Base-by-base conservation (phyloP, 2,888 invertebrate species). In the Incurvaria masculella region DNA sequence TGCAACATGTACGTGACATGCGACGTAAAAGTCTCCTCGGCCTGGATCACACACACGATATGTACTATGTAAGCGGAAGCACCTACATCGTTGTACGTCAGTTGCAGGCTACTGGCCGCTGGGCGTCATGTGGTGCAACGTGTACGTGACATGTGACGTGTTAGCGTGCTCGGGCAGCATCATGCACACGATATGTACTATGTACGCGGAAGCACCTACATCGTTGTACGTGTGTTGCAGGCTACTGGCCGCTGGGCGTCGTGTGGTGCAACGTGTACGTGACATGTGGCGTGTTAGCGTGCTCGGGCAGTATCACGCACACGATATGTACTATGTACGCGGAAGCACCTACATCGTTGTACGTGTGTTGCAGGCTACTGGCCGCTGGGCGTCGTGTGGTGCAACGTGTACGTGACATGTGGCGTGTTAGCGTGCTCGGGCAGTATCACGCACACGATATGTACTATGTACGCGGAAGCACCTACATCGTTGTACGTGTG, bases 1-100 rank as follows among this genome's bases (percentile, higher is more conserved):
- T 94, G 95, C n/a, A n/a, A 93, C 62, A 87, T 95, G 46, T 93
- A 95, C 74, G 93, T 94, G 53, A 94, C 95, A 16, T 93, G 94
- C 63, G 97, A 97, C 69, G 96, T 97, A 44, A 78, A 97, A 49
- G 94, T 95, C 48, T 97, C 97, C 66, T 96, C 96, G 0, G 91
- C 95, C 5, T 94, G 94, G 66, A 97, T 97, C 65, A 87, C 97
- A 81, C 97, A 97, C 78, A 90, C 97, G 85, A n/a, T n/a, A n/a
- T n/a, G n/a, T n/a, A n/a, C n/a, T n/a, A n/a, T n/a, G n/a, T n/a
- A n/a, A n/a, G n/a, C n/a, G n/a, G n/a, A n/a, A n/a, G n/a, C n/a
- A n/a, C n/a, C n/a, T n/a, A n/a, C n/a, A n/a, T n/a, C n/a, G n/a
- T n/a, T n/a, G n/a, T n/a, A n/a, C n/a, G n/a, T n/a, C n/a, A n/a